Evolutionary conservation across 2,113 vertebrate species (phyloP).

Genomic region (Ploceus nigricollis): DNA sequence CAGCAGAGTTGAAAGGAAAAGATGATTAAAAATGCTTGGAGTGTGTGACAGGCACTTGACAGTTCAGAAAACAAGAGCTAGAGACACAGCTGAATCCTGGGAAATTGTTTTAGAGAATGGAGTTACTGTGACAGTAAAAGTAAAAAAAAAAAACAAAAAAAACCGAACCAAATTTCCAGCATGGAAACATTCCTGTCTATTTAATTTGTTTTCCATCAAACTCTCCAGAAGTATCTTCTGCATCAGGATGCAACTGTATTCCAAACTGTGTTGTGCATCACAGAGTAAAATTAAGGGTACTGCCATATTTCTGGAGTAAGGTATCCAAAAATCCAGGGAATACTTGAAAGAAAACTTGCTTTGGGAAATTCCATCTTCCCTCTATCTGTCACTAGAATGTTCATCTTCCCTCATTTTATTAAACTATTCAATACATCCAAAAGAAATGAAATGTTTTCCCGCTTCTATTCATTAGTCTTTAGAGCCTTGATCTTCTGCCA

Average conservation of each 20-base stretch:
- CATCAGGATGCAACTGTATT: not conserved
- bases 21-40: not conserved
- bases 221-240: not conserved
- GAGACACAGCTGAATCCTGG: not conserved
- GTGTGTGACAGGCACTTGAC: not conserved
- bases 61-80: not conserved
- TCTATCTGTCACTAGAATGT: not conserved
- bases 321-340: not conserved
- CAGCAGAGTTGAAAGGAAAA: not conserved
- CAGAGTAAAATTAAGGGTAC: not conserved
- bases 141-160: not conserved
- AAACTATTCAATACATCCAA: not conserved
- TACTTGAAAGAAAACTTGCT: not conserved
- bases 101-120: not conserved
- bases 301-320: not conserved
- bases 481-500: not conserved
- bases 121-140: not conserved
- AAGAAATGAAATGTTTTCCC: not conserved
- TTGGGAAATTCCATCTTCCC: not conserved
- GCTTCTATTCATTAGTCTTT: not conserved
- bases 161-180: not conserved
- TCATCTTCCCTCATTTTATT: not conserved
- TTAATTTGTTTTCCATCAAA: slow-evolving; percentile 30
- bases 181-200: not conserved
- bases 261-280: not conserved